Evolutionary conservation across 92 coral and sea anemone genomes (phyloP), one percentile per base, ranked within the genome.

Genomic region (Plumapathes pennacea): DNA sequence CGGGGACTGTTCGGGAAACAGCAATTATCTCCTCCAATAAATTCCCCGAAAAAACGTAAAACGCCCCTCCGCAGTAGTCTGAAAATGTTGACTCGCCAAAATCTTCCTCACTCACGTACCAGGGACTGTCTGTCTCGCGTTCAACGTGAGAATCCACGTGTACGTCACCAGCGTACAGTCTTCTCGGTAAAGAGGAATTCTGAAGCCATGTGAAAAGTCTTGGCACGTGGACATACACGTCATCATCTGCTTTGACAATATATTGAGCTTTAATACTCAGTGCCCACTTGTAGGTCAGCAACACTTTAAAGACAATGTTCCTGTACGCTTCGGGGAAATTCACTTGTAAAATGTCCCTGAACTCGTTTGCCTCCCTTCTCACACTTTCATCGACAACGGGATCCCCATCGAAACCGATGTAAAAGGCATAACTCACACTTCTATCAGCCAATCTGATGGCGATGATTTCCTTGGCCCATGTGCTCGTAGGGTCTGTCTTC

Each of bases 31-130:
- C 46, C 9, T 46, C 67, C 15, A 69, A 57, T 1, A 69, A 13
- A 17, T 33, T 46, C 18, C 77, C 77, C 4, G 77, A 69, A 23
- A 69, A 20, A 5, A 69, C 33, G 44, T 69, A 69, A 28, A 69
- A 69, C 10, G 77, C 66, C n/a, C 77, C 77, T n/a, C 56, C 58
- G 45, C 77, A 69, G 26, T 69, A 69, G 29, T 69, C 77, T 0
- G 77, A 67, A 67, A 41, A 69, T n/a, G 32, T 46, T 20, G 32
- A 52, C 24, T 69, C 77, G 48, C 44, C 44, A 46, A 69, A 69
- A 25, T 69, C 67, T 8, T 47, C 20, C n/a, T 57, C 54, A 19
- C 77, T 69, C 6, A 69, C 77, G 54, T 56, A 57, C 77, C 77
- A 69, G 5, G 56, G 67, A 20, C 37, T 57, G 0, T 17, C 32